phyloP scores from a whole-genome alignment of 2,797 vertebrate species.

The Amblyraja radiata region DNA sequence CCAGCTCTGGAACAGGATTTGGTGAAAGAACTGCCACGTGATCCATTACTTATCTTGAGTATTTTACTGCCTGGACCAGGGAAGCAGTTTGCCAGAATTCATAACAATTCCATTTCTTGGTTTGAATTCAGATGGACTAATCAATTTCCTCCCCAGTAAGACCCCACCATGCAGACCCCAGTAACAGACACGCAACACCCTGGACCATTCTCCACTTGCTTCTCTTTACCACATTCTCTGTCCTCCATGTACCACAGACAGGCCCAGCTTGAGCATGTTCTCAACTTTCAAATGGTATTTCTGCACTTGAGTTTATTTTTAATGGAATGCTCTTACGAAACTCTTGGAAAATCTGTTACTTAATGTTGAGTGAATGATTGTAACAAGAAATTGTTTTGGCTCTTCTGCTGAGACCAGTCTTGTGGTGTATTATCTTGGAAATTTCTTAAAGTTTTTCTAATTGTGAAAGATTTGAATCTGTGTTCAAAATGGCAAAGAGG shows the following conservation, averaged over 20 bases:
- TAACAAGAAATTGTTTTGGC: not conserved
- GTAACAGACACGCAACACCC: no score
- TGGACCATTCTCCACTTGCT: no score
- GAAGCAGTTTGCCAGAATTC: not conserved
- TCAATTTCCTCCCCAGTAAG: not conserved
- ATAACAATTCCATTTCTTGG: not conserved
- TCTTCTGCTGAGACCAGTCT: not conserved
- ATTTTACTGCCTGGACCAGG: not conserved
- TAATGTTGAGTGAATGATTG: not conserved
- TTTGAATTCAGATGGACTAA: not conserved
- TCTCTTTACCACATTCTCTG: no score
- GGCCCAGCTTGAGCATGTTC: not conserved
- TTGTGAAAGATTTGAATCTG: not conserved
- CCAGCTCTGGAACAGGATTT: not conserved
- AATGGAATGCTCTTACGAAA: not conserved
- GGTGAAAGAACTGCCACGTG: not conserved
- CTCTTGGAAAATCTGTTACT: not conserved
- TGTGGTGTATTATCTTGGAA: not conserved
- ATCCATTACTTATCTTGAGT: not conserved
- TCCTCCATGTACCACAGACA: no score
- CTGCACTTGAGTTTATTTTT: not conserved
- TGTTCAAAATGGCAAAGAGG: not conserved
- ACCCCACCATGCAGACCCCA: no score
- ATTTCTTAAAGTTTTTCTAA: not conserved
- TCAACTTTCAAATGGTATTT: not conserved